phyloP scores from a whole-genome alignment of 2,888 invertebrate genomes.

The Melanophora roralis region DNA sequence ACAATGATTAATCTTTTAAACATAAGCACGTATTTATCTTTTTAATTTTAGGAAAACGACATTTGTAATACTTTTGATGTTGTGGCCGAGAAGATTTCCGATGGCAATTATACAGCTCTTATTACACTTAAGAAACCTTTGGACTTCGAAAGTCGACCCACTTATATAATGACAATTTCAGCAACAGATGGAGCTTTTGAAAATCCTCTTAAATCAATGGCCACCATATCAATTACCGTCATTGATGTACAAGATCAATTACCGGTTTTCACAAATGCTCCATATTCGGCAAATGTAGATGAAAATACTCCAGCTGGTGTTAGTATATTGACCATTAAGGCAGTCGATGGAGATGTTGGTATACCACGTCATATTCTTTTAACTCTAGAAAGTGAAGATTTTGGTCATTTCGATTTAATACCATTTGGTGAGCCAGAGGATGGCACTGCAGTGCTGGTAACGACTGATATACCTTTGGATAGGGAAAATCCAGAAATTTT shows the following conservation, averaged over 20 bases:
- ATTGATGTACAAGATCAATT: slow-evolving; percentile 90
- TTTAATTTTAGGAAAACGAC: slow-evolving; percentile 78
- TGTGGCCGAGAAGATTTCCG: slow-evolving; percentile 81
- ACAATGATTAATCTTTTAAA: too few species aligned
- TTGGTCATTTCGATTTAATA: slow-evolving; percentile 83
- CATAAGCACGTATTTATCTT: too few species aligned
- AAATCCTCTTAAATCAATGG: slow-evolving; percentile 82
- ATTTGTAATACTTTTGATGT: slow-evolving; percentile 85
- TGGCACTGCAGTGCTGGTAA: slow-evolving; percentile 80
- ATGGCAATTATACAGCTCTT: slow-evolving; percentile 84
- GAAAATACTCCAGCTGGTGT: slow-evolving; percentile 85
- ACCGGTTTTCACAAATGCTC: slow-evolving; percentile 87
- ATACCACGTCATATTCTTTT: slow-evolving; percentile 83
- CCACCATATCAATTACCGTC: slow-evolving; percentile 86
- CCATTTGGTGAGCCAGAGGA: slow-evolving; percentile 78
- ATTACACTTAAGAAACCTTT: slow-evolving; percentile 82
- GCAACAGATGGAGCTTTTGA: slow-evolving; percentile 82
- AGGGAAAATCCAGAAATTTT: slow-evolving; percentile 85
- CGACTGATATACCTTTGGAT: slow-evolving; percentile 83
- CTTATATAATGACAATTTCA: slow-evolving; percentile 83
- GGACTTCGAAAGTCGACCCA: slow-evolving; percentile 87
- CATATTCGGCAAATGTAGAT: slow-evolving; percentile 86
- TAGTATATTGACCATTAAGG: slow-evolving; percentile 84
- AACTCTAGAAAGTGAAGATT: slow-evolving; percentile 83
- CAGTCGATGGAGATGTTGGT: slow-evolving; percentile 89